Evolutionary conservation across 2,888 invertebrate genomes (phyloP).

Genomic region (Ptilodon capucinus): DNA sequence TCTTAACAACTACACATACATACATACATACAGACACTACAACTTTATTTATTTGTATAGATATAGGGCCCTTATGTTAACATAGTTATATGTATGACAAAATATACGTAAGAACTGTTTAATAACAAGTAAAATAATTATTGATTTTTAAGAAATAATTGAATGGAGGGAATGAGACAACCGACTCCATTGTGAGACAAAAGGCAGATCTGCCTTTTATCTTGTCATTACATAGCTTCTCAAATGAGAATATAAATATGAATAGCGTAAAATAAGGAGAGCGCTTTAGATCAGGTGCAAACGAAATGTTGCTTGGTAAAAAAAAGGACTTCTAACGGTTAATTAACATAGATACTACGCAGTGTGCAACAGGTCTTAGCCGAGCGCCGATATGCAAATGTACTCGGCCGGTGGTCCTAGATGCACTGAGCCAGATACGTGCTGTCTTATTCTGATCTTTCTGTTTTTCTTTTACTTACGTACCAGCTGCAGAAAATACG

Average conservation of each 20-base stretch:
- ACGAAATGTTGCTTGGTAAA: conserved; percentile 37
- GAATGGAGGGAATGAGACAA: background rate
- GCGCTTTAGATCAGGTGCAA: conserved; percentile 23
- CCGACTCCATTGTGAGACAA: background rate
- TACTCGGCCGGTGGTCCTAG: conserved; percentile 62
- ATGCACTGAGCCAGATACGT: conserved; percentile 39
- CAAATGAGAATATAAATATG: conserved; percentile 1
- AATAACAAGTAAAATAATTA: background rate
- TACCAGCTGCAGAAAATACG: background rate
- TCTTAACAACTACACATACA: too few relatives aligned
- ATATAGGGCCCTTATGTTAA: background rate
- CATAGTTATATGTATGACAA: background rate
- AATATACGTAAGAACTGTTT: background rate
- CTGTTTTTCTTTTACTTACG: background rate
- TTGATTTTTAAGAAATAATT: background rate
- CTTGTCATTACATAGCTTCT: background rate
- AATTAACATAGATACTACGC: conserved; percentile 57
- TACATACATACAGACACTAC: too few relatives aligned
- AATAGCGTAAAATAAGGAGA: conserved; percentile 13
- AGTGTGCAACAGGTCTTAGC: conserved; percentile 47
- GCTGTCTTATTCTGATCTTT: conserved; percentile 5
- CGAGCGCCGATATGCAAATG: conserved; percentile 61
- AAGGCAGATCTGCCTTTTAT: background rate
- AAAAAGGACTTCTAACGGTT: conserved; percentile 53
- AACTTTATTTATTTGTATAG: too few relatives aligned